Percentiles rank a stretch among this genome's conserved stretches.
These are phyloP conservation scores for Lasioglossum zephyrum DNA, from an alignment of 2,888 invertebrate species.

Conservation along the genomic window DNA sequence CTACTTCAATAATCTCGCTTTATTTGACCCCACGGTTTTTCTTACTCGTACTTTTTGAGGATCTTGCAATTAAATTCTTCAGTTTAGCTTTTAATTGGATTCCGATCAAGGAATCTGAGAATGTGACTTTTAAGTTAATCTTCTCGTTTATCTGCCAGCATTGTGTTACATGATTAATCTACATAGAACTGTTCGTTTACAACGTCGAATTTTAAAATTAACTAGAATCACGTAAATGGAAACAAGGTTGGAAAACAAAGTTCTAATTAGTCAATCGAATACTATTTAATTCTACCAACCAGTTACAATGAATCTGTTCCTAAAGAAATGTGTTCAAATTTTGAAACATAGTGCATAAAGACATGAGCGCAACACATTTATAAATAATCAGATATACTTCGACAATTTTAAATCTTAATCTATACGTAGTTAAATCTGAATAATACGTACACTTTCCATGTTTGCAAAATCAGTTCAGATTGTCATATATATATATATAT, in stretches of 20 bases:
- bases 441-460: no score
- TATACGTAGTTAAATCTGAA: no score
- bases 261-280: background rate
- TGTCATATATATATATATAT: no score
- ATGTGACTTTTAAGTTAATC: background rate
- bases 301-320: no score
- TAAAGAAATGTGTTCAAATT: no score
- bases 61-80: background rate
- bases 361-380: background rate
- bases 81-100: background rate
- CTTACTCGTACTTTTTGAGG: background rate
- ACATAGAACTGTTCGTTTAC: background rate
- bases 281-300: no score
- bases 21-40: background rate
- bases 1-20: constrained; percentile 3
- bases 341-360: background rate
- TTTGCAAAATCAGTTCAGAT: background rate
- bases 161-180: background rate
- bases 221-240: background rate
- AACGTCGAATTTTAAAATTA: background rate
- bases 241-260: background rate
- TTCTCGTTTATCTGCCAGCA: background rate
- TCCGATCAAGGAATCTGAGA: background rate
- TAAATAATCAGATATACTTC: background rate
- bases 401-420: no score